Evolutionary conservation across 2,113 vertebrate genomes (phyloP).

Genomic region (Mola mola): DNA sequence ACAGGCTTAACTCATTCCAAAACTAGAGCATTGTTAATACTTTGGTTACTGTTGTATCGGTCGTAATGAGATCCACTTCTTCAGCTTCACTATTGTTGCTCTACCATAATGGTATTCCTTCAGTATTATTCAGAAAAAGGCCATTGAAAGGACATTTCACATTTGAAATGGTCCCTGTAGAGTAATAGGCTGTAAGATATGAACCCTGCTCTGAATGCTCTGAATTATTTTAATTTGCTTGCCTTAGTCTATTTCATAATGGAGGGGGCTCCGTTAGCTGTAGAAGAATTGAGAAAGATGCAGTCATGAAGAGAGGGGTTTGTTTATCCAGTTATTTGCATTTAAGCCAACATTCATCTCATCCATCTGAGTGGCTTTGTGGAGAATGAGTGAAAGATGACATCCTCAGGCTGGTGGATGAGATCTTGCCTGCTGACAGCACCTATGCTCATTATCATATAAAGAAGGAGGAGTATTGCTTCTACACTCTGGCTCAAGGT

Average conservation of each 20-base stretch:
- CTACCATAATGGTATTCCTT: constrained; percentile 1
- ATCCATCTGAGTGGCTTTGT: constrained; percentile 39
- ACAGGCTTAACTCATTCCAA: neutral
- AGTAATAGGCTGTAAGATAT: constrained; percentile 19
- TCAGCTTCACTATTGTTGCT: constrained; percentile 2
- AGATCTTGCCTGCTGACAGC: constrained; percentile 31
- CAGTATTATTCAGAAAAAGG: constrained; percentile 1
- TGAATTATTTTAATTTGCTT: constrained; percentile 33
- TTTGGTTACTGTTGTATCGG: constrained; percentile 23
- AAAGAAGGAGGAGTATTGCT: constrained; percentile 36
- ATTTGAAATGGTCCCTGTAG: constrained; percentile 26
- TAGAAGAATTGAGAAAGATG: neutral
- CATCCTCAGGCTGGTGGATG: constrained; percentile 41
- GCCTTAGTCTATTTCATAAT: constrained; percentile 26
- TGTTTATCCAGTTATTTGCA: constrained; percentile 52
- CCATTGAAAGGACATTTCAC: constrained; percentile 1
- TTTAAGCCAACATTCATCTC: constrained; percentile 31
- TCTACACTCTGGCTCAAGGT: constrained; percentile 6
- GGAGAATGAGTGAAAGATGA: constrained; percentile 33
- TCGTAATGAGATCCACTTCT: constrained; percentile 27
- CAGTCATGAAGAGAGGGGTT: constrained; percentile 19
- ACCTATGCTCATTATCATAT: constrained; percentile 52
- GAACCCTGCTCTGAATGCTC: constrained; percentile 23
- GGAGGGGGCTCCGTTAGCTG: constrained; percentile 25
- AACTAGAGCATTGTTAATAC: neutral